Base-by-base conservation (phyloP, 1,140 invertebrate genomes). In the Musca vetustissima region DNA sequence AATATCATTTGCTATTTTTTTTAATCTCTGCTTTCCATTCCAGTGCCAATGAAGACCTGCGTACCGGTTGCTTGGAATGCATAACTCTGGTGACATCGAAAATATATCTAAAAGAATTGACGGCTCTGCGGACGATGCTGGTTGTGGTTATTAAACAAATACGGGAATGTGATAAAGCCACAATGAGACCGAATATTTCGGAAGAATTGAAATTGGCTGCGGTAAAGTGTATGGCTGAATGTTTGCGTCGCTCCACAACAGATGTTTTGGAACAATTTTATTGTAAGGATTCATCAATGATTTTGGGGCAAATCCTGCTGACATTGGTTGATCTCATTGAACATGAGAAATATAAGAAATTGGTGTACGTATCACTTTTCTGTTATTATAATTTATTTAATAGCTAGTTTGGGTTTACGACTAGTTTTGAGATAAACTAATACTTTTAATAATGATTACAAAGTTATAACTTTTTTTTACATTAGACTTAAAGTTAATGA, bases 121-220 rank as follows among this genome's bases (percentile, higher is more conserved):
- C 75, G 21, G 75, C 71, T 1, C 47, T 81, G 19, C 72, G 75
- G 4, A 78, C 77, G 2, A 78, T 82, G 15, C 47, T 82, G 11
- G 69, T 74, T 13, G 76, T 76, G 15, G 70, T 79, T 9, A 21
- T 80, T 36, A 73, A 77, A 49, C 80, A 82, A 66, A 64, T 82
- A 11, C 72, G 72, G 2, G 77, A 80, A 36, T 64, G 68, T 7
- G 74, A 71, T 15, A 66, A 61, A 6, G 67, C 70, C 14, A 50
- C 19, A 1, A 71, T 73, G 57, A 70, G 69, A 21, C 48, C 73
- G 0, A 70, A 74, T 70, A 72, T 82, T 0, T 77, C 77, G 2
- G 80, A 82, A 64, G 80, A 82, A 73, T 74, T 81, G 2, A 82
- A 82, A 67, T 68, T 82, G 66, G 78, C 76, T 15, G 70, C 72